These are phyloP conservation scores for Platyura marginata DNA, from an alignment of 1,140 invertebrate genomes.

Conservation along the genomic window DNA sequence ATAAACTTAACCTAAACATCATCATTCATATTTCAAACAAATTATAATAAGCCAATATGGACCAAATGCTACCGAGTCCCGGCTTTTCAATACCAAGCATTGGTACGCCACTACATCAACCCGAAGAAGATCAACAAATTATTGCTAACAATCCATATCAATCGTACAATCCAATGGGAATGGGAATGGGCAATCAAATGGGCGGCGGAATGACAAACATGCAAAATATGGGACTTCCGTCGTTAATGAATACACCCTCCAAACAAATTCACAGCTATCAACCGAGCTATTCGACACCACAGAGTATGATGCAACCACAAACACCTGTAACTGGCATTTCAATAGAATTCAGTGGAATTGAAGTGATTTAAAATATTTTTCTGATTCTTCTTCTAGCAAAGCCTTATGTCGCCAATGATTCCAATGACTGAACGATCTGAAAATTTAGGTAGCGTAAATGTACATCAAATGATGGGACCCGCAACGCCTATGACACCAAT, in stretches of 20 bases:
- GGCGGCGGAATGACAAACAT: conserved; percentile 4
- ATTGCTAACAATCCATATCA: conserved; percentile 41
- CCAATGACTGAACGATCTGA: conserved; percentile 33
- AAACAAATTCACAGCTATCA: conserved; percentile 51
- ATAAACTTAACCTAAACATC: too few relatives aligned
- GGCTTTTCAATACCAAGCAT: conserved; percentile 78
- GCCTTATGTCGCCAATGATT: conserved; percentile 67
- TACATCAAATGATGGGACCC: conserved; percentile 44
- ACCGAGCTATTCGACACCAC: conserved; percentile 49
- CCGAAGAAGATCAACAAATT: conserved; percentile 80
- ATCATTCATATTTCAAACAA: too few relatives aligned
- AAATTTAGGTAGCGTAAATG: conserved; percentile 26
- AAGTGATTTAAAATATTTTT: conserved; percentile 3
- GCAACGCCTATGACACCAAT: conserved; percentile 80
- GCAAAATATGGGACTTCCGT: conserved; percentile 31
- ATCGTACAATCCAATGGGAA: conserved; percentile 30
- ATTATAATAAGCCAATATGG: neutral
- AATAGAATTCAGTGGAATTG: neutral
- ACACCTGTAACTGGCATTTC: too few relatives aligned
- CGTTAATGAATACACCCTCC: conserved; percentile 36
- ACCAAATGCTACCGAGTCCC: conserved; percentile 79
- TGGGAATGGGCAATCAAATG: conserved; percentile 27
- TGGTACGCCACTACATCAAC: conserved; percentile 73
- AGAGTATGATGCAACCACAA: conserved; percentile 63
- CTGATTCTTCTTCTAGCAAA: conserved; percentile 37